These are phyloP conservation scores for Rhinoraja longicauda DNA, from an alignment of 2,797 vertebrate genomes.

Conservation along the genomic window DNA sequence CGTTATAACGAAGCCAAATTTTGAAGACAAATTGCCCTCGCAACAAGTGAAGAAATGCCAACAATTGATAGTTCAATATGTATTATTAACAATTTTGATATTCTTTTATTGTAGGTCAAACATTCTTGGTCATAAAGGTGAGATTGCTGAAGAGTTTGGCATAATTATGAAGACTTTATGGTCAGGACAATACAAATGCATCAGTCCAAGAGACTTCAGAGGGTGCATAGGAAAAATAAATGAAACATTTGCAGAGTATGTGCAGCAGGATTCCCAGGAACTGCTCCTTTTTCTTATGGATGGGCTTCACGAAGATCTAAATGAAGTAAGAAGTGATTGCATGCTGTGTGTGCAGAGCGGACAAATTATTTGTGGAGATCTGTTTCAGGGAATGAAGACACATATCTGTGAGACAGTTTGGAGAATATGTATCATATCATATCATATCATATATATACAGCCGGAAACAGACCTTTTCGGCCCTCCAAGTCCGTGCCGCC, in stretches of 20 bases:
- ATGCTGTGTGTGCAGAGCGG: background rate
- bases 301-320: constrained; percentile 93
- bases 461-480: too few species aligned
- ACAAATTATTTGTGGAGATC: too few species aligned
- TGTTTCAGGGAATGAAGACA: background rate
- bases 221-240: constrained; percentile 93
- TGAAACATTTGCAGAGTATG: constrained; percentile 83
- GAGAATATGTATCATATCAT: too few species aligned
- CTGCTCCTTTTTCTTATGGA: constrained; percentile 96
- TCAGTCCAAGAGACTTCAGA: constrained; percentile 93
- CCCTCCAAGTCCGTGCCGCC: too few species aligned
- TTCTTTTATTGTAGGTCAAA: constrained; percentile 68
- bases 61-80: background rate
- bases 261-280: constrained; percentile 97
- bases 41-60: background rate
- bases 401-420: background rate
- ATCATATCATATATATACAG: too few species aligned
- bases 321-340: constrained; percentile 72
- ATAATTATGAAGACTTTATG: constrained; percentile 94
- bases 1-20: background rate
- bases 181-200: constrained; percentile 86
- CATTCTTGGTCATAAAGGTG: constrained; percentile 90
- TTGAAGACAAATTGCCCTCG: background rate
- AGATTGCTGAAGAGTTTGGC: constrained; percentile 95
- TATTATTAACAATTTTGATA: background rate